Evolutionary conservation across 23 tunicate species (phyloP), one percentile per base, ranked within the genome.

Genomic region (Halocynthia roretzi): DNA sequence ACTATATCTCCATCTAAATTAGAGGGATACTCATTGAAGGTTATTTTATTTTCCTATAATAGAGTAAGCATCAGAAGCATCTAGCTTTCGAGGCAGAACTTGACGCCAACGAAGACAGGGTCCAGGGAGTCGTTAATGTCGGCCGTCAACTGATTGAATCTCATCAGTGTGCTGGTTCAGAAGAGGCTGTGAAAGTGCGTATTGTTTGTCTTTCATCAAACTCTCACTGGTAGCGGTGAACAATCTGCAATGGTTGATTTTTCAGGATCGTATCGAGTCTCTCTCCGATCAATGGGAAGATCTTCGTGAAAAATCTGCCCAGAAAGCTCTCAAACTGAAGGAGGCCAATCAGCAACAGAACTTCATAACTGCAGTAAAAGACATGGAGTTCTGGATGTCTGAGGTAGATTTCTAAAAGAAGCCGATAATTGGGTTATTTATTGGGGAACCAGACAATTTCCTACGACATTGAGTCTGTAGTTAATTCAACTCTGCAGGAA

Each of bases 1-100:
- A 31, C 44, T 31, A 31, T 31, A 31, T 31, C 44, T 31, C 44
- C 44, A 31, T 31, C 44, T 31, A 31, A 31, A 31, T 31, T 31
- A 31, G 44, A 31, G 44, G 2, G 44, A 31, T 31, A 31, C 44
- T 31, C 44, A 31, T 31, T 1, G 44, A 31, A 31, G 1, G 4
- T 31, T 31, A 31, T 31, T 18, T 4, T 57, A 55, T 75, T 9
- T 9, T 75, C 18, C 14, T 12, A 12, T 72, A 76, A 5, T 68
- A 93, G 94, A 93, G 89, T 86, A 87, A 87, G 56, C 94, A 93
- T 75, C 94, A 87, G 75, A 87, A 88, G 72, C 96, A 94, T 71
- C 86, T 88, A 60, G 99, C 91, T 18, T 94, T 94, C 67, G 87
- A 87, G 51, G 95, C 91, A 0, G 99, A 94, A 62, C 62, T 94